Evolutionary conservation across 1,140 invertebrate species (phyloP).

Genomic region (Musca domestica): DNA sequence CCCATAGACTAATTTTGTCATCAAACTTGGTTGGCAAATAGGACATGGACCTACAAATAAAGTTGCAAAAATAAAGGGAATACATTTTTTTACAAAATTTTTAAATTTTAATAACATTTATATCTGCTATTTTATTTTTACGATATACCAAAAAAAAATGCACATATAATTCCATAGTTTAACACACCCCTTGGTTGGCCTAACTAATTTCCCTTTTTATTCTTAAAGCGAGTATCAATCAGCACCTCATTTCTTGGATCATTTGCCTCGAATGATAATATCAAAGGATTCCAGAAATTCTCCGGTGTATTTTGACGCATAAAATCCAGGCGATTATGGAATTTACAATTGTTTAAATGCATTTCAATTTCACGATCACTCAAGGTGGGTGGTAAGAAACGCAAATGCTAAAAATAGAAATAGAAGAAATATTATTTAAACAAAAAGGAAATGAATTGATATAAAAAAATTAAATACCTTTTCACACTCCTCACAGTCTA

Average conservation of each 20-base stretch:
- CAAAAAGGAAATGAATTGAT: constrained; percentile 1
- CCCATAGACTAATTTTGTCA: no score
- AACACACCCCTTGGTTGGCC: no score
- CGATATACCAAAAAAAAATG: neutral
- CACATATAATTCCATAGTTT: no score
- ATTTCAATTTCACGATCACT: constrained; percentile 35
- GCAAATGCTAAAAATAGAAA: neutral
- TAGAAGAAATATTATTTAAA: neutral
- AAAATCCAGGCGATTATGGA: constrained; percentile 18
- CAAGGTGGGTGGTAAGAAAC: neutral
- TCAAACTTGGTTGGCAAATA: no score
- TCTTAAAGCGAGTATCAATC: constrained; percentile 37
- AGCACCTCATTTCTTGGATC: constrained; percentile 45
- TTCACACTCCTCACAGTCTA: constrained; percentile 41
- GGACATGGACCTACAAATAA: no score
- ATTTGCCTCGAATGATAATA: constrained; percentile 37
- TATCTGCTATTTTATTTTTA: neutral
- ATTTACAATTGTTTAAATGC: constrained; percentile 39
- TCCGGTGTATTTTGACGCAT: constrained; percentile 34
- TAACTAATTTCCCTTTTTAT: neutral
- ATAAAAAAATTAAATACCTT: constrained; percentile 30
- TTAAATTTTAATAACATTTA: neutral
- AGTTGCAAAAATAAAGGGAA: no score
- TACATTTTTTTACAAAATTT: neutral
- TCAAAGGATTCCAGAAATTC: constrained; percentile 48